Percentiles rank a stretch among this genome's conserved stretches.
These are phyloP conservation scores for Pelecanoides urinatrix DNA, from an alignment of 2,113 vertebrate species.

Conservation along the genomic window DNA sequence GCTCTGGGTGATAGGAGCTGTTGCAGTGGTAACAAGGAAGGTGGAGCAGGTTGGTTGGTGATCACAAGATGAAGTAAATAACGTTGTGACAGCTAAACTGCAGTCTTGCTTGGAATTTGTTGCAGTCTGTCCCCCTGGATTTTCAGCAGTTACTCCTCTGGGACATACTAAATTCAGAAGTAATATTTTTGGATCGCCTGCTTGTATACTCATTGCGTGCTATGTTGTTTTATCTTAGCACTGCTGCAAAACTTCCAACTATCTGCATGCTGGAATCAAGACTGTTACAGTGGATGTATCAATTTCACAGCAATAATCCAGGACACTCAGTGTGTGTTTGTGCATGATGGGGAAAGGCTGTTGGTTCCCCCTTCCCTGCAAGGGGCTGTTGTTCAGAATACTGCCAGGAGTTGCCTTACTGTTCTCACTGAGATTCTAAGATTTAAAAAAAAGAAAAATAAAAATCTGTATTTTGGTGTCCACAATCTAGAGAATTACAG, in stretches of 20 bases:
- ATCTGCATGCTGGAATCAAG: background rate
- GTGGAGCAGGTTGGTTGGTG: background rate
- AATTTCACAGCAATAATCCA: background rate
- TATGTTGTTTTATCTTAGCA: background rate
- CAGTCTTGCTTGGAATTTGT: background rate
- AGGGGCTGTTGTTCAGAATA: background rate
- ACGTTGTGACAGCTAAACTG: background rate
- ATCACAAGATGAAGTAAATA: background rate
- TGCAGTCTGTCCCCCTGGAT: background rate
- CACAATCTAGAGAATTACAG: background rate
- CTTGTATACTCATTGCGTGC: background rate
- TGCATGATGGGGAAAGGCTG: background rate
- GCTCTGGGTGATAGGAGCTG: background rate
- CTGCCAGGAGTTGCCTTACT: background rate
- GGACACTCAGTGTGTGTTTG: background rate
- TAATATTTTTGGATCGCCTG: background rate
- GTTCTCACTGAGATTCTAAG: background rate
- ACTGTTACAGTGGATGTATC: background rate
- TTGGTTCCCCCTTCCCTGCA: background rate
- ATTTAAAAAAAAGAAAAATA: background rate
- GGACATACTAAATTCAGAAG: background rate
- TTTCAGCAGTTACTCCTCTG: background rate
- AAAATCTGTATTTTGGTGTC: background rate
- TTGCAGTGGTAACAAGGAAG: background rate
- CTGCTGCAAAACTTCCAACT: background rate